These are phyloP conservation scores for Equus przewalskii DNA, from an alignment of 2,113 vertebrate genomes.

Conservation along the genomic window DNA sequence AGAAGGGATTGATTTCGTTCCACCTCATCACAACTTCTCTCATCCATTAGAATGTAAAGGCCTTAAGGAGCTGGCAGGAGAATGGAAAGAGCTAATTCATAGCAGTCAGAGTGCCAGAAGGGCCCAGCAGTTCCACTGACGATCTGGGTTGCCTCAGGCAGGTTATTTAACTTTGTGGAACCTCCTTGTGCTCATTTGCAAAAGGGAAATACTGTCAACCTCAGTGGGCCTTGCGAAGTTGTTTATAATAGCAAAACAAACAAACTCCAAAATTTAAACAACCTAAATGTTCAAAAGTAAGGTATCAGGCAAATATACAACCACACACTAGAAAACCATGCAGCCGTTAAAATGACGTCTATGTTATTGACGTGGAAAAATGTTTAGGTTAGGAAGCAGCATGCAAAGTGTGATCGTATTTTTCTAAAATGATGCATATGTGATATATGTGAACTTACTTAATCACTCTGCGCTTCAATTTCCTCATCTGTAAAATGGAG, in stretches of 20 bases:
- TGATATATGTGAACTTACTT: slow-evolving; percentile 36
- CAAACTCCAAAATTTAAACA: background rate
- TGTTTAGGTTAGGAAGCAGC: background rate
- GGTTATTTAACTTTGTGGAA: background rate
- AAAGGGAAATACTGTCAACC: background rate
- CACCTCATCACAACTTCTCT: background rate
- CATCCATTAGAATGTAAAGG: background rate
- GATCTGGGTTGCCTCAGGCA: background rate
- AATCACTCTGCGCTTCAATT: background rate
- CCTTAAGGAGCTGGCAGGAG: background rate
- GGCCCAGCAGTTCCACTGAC: background rate
- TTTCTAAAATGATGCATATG: background rate
- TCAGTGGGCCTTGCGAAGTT: background rate
- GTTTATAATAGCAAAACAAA: slow-evolving; percentile 22
- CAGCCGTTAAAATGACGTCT: background rate
- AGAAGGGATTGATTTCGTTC: slow-evolving; percentile 50
- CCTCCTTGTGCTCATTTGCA: slow-evolving; percentile 3
- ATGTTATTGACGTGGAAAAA: background rate
- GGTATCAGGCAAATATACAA: background rate
- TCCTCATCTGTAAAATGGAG: slow-evolving; percentile 4
- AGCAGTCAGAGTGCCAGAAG: background rate
- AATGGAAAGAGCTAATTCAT: background rate
- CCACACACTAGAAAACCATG: background rate
- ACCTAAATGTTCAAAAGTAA: background rate
- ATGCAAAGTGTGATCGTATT: background rate